Evolutionary conservation across 2,888 invertebrate genomes (phyloP).

Genomic region (Polymixis flavicincta): DNA sequence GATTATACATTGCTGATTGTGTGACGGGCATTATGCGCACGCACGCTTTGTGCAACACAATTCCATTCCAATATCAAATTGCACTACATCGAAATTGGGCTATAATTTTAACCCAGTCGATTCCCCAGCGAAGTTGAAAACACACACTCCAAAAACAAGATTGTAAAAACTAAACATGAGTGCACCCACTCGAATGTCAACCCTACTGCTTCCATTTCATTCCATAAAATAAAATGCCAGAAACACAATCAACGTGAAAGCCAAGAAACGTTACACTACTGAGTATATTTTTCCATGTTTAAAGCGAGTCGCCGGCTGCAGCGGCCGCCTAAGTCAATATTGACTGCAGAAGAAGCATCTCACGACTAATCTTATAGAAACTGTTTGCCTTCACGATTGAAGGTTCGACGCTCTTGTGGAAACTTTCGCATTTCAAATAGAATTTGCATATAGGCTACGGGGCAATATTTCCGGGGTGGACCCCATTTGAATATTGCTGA

Average conservation of each 20-base stretch:
- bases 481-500: slow-evolving; percentile 87
- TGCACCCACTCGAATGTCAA: slow-evolving; percentile 48
- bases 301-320: slow-evolving; percentile 62
- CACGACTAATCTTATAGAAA: slow-evolving; percentile 89
- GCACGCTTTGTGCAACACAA: slow-evolving; percentile 22
- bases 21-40: neutral
- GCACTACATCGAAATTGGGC: slow-evolving; percentile 35
- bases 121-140: slow-evolving; percentile 12
- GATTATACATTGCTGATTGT: neutral
- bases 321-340: slow-evolving; percentile 81
- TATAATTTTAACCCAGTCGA: slow-evolving; percentile 37
- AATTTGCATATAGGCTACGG: slow-evolving; percentile 87
- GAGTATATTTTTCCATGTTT: slow-evolving; percentile 61
- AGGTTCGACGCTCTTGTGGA: slow-evolving; percentile 83
- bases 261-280: slow-evolving; percentile 57
- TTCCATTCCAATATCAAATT: slow-evolving; percentile 41
- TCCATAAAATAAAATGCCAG: slow-evolving; percentile 56
- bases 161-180: slow-evolving; percentile 47
- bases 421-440: slow-evolving; percentile 87
- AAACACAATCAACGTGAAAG: slow-evolving; percentile 61
- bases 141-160: slow-evolving; percentile 30
- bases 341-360: slow-evolving; percentile 84
- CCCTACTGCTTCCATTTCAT: slow-evolving; percentile 51
- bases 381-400: slow-evolving; percentile 87
- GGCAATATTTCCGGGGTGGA: slow-evolving; percentile 86